Percentiles rank a stretch among this genome's conserved stretches.
phyloP scores from a whole-genome alignment of 2,797 vertebrate genomes.

The Novumbra hubbsi region DNA sequence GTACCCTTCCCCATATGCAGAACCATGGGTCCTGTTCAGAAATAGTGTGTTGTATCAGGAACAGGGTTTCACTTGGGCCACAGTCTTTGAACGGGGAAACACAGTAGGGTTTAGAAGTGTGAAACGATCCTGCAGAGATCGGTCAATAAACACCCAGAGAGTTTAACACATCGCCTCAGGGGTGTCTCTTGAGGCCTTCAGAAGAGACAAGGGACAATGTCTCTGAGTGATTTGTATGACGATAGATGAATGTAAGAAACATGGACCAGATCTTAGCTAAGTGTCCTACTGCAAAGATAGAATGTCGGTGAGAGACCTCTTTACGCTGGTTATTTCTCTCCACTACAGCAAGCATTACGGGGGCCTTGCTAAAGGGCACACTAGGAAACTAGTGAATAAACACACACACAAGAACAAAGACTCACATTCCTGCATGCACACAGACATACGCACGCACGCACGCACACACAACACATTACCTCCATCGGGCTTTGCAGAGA shows the following conservation, averaged over 20 bases:
- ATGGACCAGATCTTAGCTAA: constrained; percentile 34
- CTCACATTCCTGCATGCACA: not conserved
- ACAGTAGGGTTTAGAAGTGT: constrained; percentile 10
- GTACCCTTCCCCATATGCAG: too few species aligned
- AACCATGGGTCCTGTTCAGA: too few species aligned
- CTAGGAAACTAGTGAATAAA: not conserved
- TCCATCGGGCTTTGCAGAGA: constrained; percentile 19
- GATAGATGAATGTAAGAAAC: constrained; percentile 33
- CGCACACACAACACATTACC: constrained; percentile 12
- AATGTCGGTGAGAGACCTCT: not conserved
- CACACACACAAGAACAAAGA: constrained; percentile 8
- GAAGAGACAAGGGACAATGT: not conserved
- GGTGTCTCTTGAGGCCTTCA: constrained; percentile 7
- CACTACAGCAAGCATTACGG: not conserved
- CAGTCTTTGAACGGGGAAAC: too few species aligned
- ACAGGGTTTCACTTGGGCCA: too few species aligned
- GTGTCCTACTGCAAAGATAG: constrained; percentile 9
- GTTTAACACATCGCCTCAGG: constrained; percentile 26
- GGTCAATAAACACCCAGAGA: constrained; percentile 38
- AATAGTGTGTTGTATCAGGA: too few species aligned
- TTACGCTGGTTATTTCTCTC: not conserved
- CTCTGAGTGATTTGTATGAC: not conserved
- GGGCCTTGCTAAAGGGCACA: not conserved
- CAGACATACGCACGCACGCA: not conserved
- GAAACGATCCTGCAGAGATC: constrained; percentile 39